A percentile compares a stretch with the other conserved stretches of the same genome.
phyloP scores from a whole-genome alignment of 1,140 invertebrate genomes.

The Polyergus mexicanus region DNA sequence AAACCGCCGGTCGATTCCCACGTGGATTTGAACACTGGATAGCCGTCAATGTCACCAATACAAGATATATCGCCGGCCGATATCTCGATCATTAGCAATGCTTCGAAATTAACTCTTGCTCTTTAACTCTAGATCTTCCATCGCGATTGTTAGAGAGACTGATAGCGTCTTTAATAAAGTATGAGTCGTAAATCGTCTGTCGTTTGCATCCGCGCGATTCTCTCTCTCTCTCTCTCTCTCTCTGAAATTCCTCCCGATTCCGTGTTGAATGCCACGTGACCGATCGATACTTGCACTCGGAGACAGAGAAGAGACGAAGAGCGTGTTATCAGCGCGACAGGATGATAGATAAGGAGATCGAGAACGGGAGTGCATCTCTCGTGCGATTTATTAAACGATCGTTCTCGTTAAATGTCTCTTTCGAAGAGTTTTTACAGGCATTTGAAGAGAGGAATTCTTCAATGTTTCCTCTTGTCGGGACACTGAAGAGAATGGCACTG shows the following conservation, averaged over 20 bases:
- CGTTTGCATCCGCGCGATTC: constrained; percentile 56
- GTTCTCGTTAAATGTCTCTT: constrained; percentile 30
- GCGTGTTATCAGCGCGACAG: constrained; percentile 46
- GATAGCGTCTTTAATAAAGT: constrained; percentile 54
- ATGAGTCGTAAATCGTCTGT: constrained; percentile 70
- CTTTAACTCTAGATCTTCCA: constrained; percentile 24
- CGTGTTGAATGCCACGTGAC: constrained; percentile 39
- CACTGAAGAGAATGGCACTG: constrained; percentile 2
- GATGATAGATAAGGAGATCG: not conserved
- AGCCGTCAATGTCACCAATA: not conserved
- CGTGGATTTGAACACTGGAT: constrained; percentile 39
- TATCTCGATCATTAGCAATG: constrained; percentile 20
- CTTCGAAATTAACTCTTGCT: constrained; percentile 22
- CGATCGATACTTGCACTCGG: constrained; percentile 50
- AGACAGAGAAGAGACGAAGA: constrained; percentile 10
- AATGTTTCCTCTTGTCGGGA: not conserved
- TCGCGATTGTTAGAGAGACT: constrained; percentile 25
- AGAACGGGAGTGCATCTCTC: not conserved
- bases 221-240: not conserved
- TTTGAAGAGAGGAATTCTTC: constrained; percentile 6
- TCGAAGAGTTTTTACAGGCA: constrained; percentile 20
- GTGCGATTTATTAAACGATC: constrained; percentile 44
- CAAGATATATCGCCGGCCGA: not conserved
- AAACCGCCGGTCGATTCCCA: constrained; percentile 53
- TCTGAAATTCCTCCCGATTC: constrained; percentile 41